phyloP scores from a whole-genome alignment of 2,888 invertebrate genomes.

The Hartigia nigra region DNA sequence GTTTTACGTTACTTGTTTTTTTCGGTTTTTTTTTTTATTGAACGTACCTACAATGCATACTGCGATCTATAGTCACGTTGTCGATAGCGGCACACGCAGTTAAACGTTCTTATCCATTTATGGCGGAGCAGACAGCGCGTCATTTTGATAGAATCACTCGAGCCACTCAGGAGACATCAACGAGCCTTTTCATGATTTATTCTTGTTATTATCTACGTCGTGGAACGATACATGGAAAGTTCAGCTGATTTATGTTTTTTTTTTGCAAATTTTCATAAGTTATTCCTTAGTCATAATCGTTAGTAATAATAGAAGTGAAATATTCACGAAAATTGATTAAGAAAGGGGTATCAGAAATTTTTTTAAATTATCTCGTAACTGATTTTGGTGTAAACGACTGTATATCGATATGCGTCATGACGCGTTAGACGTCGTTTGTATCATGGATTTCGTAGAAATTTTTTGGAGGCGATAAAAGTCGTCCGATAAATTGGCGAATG shows the following conservation, averaged over 20 bases:
- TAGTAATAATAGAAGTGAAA: neutral
- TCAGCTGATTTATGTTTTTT: too few species aligned
- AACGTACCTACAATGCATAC: neutral
- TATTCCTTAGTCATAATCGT: neutral
- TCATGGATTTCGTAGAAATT: neutral
- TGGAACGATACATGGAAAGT: neutral
- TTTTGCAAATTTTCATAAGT: neutral
- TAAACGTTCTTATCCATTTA: conserved; percentile 54
- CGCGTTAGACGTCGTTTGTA: neutral
- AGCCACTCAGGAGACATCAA: conserved; percentile 12
- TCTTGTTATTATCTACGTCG: neutral
- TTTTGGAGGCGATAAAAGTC: neutral
- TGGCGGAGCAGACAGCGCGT: conserved; percentile 55
- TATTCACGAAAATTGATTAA: neutral
- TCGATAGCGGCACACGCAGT: conserved; percentile 41
- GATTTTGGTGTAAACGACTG: neutral
- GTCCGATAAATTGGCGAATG: neutral
- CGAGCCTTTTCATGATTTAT: neutral
- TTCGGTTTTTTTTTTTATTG: neutral
- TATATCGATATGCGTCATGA: neutral
- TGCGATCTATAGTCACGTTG: conserved; percentile 30
- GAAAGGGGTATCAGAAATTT: neutral
- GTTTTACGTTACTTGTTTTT: neutral
- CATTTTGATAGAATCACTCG: conserved; percentile 45
- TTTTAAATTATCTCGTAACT: neutral